phyloP scores from a whole-genome alignment of 2,888 invertebrate genomes.

The Syrphus vitripennis region DNA sequence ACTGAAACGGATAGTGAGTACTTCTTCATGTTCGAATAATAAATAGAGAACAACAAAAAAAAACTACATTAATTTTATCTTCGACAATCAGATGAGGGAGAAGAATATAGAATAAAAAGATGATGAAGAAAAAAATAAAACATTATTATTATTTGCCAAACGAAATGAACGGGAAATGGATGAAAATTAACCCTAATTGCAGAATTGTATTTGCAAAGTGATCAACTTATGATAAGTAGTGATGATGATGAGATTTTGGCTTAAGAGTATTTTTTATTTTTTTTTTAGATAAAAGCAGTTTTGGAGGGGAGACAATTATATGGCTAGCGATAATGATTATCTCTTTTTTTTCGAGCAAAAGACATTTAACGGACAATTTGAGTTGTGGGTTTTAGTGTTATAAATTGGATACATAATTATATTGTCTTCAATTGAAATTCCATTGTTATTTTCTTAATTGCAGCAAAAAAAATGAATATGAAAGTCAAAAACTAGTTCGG shows the following conservation, averaged over 20 bases:
- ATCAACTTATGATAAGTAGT: conserved; percentile 37
- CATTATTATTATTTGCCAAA: not conserved
- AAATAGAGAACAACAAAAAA: conserved; percentile 5
- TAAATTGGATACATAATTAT: not conserved
- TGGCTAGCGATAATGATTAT: not conserved
- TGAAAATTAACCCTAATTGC: conserved; percentile 73
- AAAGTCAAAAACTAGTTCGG: conserved; percentile 14
- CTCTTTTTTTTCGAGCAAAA: not conserved
- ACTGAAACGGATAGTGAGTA: conserved; percentile 67
- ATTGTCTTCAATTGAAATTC: not conserved
- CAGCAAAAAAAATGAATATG: not conserved
- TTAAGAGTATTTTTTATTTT: not conserved
- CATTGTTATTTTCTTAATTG: not conserved
- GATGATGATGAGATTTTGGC: not conserved
- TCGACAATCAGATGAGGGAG: conserved; percentile 36
- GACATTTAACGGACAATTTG: not conserved
- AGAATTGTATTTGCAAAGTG: conserved; percentile 23
- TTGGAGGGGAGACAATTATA: conserved; percentile 6
- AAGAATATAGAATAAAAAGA: conserved; percentile 19
- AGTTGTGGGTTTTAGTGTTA: not conserved
- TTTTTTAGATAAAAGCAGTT: not conserved
- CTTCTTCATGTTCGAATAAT: conserved; percentile 33
- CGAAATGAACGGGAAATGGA: conserved; percentile 67
- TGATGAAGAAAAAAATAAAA: not conserved
- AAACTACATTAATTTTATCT: conserved; percentile 12